Evolutionary conservation across 2,113 vertebrate species (phyloP).

Genomic region (Ceyx margarethae): DNA sequence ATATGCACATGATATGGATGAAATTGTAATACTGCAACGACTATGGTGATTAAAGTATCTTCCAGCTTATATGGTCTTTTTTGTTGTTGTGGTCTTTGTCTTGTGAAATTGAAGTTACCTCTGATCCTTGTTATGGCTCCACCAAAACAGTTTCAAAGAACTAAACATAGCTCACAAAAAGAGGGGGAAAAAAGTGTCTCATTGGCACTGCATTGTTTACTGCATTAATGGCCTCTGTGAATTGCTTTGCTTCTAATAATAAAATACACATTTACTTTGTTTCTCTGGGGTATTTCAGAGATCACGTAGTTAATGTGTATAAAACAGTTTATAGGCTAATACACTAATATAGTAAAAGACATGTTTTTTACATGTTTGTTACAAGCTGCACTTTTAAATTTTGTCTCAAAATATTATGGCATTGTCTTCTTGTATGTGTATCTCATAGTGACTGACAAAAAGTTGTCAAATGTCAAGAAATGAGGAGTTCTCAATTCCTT

Average conservation of each 20-base stretch:
- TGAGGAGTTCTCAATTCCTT: not conserved
- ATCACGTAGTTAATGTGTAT: not conserved
- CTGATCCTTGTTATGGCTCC: not conserved
- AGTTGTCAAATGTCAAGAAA: not conserved
- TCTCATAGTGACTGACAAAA: not conserved
- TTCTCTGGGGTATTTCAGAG: not conserved
- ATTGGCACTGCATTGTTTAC: not conserved
- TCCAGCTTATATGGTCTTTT: not conserved
- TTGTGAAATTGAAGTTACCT: not conserved
- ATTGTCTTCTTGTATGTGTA: not conserved
- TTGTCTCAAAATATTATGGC: not conserved
- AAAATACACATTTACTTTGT: not conserved
- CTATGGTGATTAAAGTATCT: not conserved
- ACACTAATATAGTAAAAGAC: not conserved
- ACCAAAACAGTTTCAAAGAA: not conserved
- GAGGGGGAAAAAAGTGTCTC: not conserved
- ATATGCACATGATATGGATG: rapidly evolving
- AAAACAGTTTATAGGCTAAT: not conserved
- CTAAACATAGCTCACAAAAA: not conserved
- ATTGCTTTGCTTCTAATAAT: not conserved
- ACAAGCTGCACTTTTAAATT: not conserved
- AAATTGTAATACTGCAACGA: not conserved
- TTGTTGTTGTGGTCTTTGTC: not conserved
- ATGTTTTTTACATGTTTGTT: not conserved
- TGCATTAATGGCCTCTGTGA: not conserved